Base-by-base conservation (phyloP, 1,140 invertebrate species). In the Drosophila mojavensis region DNA sequence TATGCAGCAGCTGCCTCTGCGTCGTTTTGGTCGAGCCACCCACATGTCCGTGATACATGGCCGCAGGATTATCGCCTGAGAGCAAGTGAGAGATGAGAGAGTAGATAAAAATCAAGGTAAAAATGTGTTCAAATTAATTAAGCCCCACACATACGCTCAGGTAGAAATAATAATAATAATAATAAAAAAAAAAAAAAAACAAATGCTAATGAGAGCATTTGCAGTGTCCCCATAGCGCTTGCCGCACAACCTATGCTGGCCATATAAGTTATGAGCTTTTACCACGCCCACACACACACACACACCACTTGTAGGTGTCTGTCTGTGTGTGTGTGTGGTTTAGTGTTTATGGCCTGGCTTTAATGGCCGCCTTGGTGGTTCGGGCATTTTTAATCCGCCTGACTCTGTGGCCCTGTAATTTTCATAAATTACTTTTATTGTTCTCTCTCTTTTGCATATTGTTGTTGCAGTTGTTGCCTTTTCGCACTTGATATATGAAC, bases 21-120 rank as follows among this genome's bases (percentile, higher is more conserved):
- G 90, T 91, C 81, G 91, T 91, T 78, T 92, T 92, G 26, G 91
- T 89, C 51, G 94, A 94, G 58, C 93, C 91, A 71, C 94, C 94
- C 65, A 93, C 92, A 65, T 93, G 93, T 47, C 94, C 94, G 75
- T 94, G 94, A 77, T 94, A 94, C 94, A 94, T 94, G 51, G 94
- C 94, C 39, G 94, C 94, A 60, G 94, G 94, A 92, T 94, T 94
- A 92, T 94, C 94, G 81, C 93, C 93, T 94, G 91, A 3, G 28
- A 30, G 26, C 26, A 28, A 28, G 5, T 4, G 28, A 30, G 28
- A 30, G 61, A 65, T 45, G 17, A 65, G 33, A 30, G 10, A 26
- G 33, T 30, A 66, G 15, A 43, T 39, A 58, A 71, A 33, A 28
- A 50, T 54, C 70, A 54, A 48, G 53, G 58, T 60, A 48, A 70